Percentiles rank a stretch among this genome's conserved stretches.
Conservation (phyloP, 2,888 invertebrate genomes). For the Drosophila demipolita region DNA sequence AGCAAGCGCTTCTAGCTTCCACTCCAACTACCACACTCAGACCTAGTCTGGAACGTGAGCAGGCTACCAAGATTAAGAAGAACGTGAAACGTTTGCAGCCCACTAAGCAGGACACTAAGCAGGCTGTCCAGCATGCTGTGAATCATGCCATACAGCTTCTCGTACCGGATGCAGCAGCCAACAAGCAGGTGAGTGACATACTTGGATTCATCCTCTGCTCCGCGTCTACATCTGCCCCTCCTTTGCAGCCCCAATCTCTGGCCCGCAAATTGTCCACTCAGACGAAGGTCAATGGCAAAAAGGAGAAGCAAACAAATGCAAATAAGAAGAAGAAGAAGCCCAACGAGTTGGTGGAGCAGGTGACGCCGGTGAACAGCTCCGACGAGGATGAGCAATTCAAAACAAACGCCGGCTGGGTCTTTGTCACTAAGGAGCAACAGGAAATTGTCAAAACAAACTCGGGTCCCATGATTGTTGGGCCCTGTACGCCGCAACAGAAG, state of each 20-base stretch:
- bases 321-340: constrained; percentile 8
- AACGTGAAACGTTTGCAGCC: constrained; percentile 64
- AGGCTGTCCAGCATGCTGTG: constrained; percentile 52
- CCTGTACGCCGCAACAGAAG: constrained; percentile 70
- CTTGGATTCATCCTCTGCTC: background rate
- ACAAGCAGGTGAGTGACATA: constrained; percentile 29
- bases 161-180: constrained; percentile 11
- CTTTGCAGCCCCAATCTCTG: constrained; percentile 46
- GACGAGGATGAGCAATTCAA: constrained; percentile 61
- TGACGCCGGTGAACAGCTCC: constrained; percentile 55
- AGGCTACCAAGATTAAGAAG: constrained; percentile 38
- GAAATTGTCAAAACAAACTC: constrained; percentile 64
- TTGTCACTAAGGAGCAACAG: constrained; percentile 24
- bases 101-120: constrained; percentile 44
- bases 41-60: background rate
- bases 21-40: background rate
- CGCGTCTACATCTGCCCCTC: background rate
- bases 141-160: constrained; percentile 50
- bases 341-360: background rate
- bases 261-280: constrained; percentile 57
- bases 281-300: constrained; percentile 10
- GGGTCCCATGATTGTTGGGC: constrained; percentile 81
- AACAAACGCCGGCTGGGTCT: constrained; percentile 67
- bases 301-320: background rate
- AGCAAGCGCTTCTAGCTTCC: background rate